Evolutionary conservation across 2,888 invertebrate genomes (phyloP).

Genomic region (Spisula solida): DNA sequence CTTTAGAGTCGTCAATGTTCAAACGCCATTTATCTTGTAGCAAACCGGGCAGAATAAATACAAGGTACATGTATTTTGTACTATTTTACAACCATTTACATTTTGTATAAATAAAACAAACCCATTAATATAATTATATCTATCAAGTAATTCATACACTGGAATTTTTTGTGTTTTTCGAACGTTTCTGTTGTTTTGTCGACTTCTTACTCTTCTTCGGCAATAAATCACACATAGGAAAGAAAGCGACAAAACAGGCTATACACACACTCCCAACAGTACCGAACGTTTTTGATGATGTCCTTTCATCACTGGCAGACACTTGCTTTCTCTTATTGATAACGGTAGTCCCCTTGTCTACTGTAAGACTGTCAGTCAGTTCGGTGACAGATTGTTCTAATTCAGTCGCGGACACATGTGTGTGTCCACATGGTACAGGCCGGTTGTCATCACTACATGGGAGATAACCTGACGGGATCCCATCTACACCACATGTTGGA

Average conservation of each 20-base stretch:
- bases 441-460: neutral
- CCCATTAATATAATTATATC: too few species aligned
- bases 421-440: neutral
- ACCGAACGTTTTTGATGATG: conserved; percentile 7
- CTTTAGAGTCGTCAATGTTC: too few species aligned
- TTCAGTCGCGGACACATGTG: neutral
- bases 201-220: neutral
- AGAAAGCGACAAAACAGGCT: neutral
- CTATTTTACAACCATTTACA: too few species aligned
- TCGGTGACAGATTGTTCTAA: neutral
- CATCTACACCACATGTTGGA: conserved; percentile 25
- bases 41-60: too few species aligned
- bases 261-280: neutral
- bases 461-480: neutral
- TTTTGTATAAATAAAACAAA: too few species aligned
- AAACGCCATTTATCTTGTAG: too few species aligned
- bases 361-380: neutral
- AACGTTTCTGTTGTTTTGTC: neutral
- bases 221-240: neutral
- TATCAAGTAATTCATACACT: too few species aligned
- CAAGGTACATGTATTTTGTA: too few species aligned
- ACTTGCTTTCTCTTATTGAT: neutral
- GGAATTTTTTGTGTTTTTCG: neutral
- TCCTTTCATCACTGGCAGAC: neutral
- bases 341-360: neutral